Evolutionary conservation across 2,113 vertebrate genomes (phyloP).

Genomic region (Megalops atlanticus): DNA sequence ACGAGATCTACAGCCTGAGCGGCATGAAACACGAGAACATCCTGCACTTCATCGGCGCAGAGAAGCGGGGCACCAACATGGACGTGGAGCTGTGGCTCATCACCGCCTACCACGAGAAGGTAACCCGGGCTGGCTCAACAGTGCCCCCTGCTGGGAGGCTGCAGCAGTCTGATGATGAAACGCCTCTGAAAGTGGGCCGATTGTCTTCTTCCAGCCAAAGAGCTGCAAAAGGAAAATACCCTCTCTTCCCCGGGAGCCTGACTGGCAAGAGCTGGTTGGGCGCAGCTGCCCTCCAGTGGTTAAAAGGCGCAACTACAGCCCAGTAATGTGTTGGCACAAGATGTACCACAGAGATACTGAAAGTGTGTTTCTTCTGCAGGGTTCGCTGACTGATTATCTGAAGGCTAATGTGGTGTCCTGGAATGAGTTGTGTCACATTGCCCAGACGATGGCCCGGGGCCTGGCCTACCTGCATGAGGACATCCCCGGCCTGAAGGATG

Average conservation of each 20-base stretch:
- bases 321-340: background rate
- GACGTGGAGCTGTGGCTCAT: constrained; percentile 97
- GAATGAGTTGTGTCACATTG: constrained; percentile 94
- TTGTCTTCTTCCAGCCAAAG: background rate
- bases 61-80: constrained; percentile 90
- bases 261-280: background rate
- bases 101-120: constrained; percentile 94
- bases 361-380: constrained; percentile 64
- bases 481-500: constrained; percentile 91
- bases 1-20: constrained; percentile 90
- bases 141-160: background rate
- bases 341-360: background rate
- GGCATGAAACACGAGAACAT: constrained; percentile 99
- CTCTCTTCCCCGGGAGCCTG: background rate
- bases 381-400: constrained; percentile 93
- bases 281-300: constrained; percentile 55
- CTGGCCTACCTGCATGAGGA: constrained; percentile 98
- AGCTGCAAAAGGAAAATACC: background rate
- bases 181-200: background rate
- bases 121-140: constrained; percentile 53
- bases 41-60: constrained; percentile 91
- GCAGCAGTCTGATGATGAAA: background rate
- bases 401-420: constrained; percentile 96
- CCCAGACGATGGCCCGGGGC: constrained; percentile 89
- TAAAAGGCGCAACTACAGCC: background rate